phyloP scores from a whole-genome alignment of 2,888 invertebrate genomes.

The Dexiosoma caninum region DNA sequence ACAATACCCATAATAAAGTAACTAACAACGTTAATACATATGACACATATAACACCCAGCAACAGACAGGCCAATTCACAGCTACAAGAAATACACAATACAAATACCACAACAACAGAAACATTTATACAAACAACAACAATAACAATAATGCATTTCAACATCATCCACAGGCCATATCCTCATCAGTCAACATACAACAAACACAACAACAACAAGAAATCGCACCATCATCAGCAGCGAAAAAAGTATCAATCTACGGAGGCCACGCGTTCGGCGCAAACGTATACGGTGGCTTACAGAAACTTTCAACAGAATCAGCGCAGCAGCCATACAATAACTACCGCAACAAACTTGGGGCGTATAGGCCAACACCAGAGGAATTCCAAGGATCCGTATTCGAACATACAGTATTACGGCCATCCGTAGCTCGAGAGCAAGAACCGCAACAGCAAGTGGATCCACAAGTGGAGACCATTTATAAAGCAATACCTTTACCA shows the following conservation, averaged over 20 bases:
- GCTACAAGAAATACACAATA: conserved; percentile 25
- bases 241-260: conserved; percentile 50
- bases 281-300: conserved; percentile 67
- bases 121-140: conserved; percentile 79
- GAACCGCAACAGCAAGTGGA: conserved; percentile 52
- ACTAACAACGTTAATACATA: conserved; percentile 45
- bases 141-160: conserved; percentile 77
- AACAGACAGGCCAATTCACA: conserved; percentile 35
- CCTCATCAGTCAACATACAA: conserved; percentile 59
- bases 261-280: conserved; percentile 69
- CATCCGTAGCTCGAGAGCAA: conserved; percentile 68
- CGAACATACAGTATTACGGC: conserved; percentile 73
- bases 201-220: conserved; percentile 52
- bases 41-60: conserved; percentile 45
- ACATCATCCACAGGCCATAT: conserved; percentile 79
- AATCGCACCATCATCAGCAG: conserved; percentile 48
- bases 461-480: conserved; percentile 70
- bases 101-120: conserved; percentile 74
- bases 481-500: conserved; percentile 68
- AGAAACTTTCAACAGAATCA: conserved; percentile 69
- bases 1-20: conserved; percentile 67
- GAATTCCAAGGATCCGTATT: conserved; percentile 73
- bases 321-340: conserved; percentile 66
- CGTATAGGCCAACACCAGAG: conserved; percentile 70
- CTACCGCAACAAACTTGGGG: conserved; percentile 71